Percentiles rank a stretch among this genome's conserved stretches.
Conservation (phyloP, 2,797 vertebrate genomes). For the Rhinatrema bivittatum region DNA sequence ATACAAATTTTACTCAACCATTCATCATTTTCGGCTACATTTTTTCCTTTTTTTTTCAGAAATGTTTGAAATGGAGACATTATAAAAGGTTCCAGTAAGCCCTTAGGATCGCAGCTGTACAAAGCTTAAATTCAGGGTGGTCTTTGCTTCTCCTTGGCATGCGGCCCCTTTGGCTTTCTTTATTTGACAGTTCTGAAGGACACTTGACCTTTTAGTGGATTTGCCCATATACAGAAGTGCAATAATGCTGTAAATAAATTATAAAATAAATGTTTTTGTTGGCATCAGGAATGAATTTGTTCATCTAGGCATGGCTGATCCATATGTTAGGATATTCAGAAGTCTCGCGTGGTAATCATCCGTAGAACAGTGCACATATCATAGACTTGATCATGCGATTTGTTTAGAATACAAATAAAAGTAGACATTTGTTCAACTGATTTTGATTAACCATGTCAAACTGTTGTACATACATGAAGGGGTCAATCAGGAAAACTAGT, state of each 20-base stretch:
- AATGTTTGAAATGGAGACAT: conserved; percentile 1
- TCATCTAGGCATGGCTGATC: no score
- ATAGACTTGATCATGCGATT: no score
- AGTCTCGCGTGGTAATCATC: no score
- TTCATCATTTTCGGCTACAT: not conserved
- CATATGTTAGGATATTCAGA: no score
- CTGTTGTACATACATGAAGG: no score
- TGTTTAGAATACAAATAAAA: no score
- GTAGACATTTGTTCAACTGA: no score
- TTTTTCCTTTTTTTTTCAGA: conserved; percentile 5
- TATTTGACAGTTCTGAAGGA: not conserved
- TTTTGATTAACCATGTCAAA: no score
- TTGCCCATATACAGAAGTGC: not conserved
- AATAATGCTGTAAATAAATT: conserved; percentile 5
- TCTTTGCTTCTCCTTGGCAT: conserved; percentile 10
- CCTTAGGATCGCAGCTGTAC: conserved; percentile 6
- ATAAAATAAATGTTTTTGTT: conserved; percentile 3
- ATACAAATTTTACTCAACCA: not conserved
- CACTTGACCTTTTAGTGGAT: conserved; percentile 1
- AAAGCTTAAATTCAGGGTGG: conserved; percentile 10
- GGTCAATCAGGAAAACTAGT: no score
- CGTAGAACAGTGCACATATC: no score
- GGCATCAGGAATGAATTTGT: not conserved
- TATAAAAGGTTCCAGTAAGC: conserved; percentile 4
- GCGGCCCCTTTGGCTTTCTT: not conserved